Evolutionary conservation across 23 tunicate genomes (phyloP).

Genomic region (Botrylloides violaceus): DNA sequence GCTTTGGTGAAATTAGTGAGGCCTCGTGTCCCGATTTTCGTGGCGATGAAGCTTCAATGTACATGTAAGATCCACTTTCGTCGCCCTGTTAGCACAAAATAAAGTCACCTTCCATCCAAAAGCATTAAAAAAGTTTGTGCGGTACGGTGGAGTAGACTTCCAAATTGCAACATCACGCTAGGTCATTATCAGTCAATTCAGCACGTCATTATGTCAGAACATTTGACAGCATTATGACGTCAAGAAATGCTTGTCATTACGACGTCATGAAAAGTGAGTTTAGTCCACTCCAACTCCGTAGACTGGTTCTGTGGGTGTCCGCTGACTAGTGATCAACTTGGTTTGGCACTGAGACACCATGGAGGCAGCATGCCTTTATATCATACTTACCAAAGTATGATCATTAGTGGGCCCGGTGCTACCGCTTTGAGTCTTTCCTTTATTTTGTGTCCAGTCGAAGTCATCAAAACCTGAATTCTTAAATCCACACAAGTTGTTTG

Average conservation of each 20-base stretch:
- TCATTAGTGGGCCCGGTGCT: constrained; percentile 82
- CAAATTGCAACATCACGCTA: too few species aligned
- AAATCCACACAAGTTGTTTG: constrained; percentile 30
- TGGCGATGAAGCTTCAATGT: constrained; percentile 82
- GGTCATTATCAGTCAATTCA: too few species aligned
- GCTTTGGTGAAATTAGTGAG: constrained; percentile 45
- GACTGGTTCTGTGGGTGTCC: too few species aligned
- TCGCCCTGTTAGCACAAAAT: constrained; percentile 31
- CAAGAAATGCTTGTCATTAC: too few species aligned
- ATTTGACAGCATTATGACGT: too few species aligned
- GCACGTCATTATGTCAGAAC: too few species aligned
- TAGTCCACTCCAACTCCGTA: too few species aligned
- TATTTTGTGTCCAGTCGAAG: constrained; percentile 68
- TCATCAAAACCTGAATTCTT: constrained; percentile 36
- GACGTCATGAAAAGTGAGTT: too few species aligned
- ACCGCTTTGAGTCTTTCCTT: constrained; percentile 61
- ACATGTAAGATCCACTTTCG: constrained; percentile 61
- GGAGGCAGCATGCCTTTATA: background rate
- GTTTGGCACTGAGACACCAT: background rate
- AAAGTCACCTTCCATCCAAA: background rate
- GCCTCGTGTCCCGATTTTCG: constrained; percentile 40
- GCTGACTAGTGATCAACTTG: background rate
- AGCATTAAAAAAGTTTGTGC: too few species aligned
- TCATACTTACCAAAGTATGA: constrained; percentile 44
- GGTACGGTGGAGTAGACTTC: too few species aligned